Evolutionary conservation across 2,797 vertebrate species (phyloP), one percentile per base, ranked within the genome.

Genomic region (Euthynnus affinis): DNA sequence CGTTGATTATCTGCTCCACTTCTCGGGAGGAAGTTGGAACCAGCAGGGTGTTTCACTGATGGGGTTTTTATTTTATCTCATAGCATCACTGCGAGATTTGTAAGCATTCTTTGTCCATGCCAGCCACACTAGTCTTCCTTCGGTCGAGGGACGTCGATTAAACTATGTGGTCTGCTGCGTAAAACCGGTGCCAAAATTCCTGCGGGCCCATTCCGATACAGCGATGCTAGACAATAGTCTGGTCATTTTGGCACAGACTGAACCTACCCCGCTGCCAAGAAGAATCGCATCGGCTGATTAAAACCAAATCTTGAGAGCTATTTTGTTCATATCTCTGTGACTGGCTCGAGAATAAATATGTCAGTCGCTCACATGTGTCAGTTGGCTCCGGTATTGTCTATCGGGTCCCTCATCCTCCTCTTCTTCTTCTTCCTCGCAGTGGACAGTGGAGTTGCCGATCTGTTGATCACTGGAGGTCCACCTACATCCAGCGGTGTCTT

Each of bases 121-220:
- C 67, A 78, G 55, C 83, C 76, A 9, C 73, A 1, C 66, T 56
- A 44, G 3, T 61, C 67, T 40, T 59, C 69, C 74, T 74, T 64
- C 77, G 72, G 22, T 60, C 44, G 77, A 77, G 73, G 57, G 9
- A 68, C 82, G 91, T 84, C 84, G 88, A 87, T 83, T 32, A 25
- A 75, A 80, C 91, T 90, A 92, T 89, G 93, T 92, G 90, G 89
- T 93, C 76, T 92, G 90, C 88, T 90, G 93, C 91, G 92, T 94
- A 93, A 94, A 93, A 89, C 82, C 89, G 78, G 92, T 90, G 92
- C 90, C 92, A 92, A 86, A 68, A 91, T 89, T 80, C 89, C 89
- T 73, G 86, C 83, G 92, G 91, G 92, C 90, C 91, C 91, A 40
- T 72, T 93, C 92, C 88, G 80, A 88, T 57, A 81, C 76, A 65